Base-by-base conservation (phyloP, 2,797 vertebrate species). In the Eulemur mongoz region DNA sequence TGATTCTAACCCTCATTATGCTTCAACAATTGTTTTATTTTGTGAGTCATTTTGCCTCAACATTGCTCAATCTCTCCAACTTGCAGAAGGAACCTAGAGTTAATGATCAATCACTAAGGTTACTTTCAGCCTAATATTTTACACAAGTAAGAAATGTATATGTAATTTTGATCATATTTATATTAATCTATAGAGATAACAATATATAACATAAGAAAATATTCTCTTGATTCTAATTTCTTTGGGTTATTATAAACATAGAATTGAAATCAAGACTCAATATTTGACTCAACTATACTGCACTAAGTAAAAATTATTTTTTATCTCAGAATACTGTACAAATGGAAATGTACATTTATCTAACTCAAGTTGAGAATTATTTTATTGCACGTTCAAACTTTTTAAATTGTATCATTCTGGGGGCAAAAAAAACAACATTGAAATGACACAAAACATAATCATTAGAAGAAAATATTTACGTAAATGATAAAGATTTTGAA, bases 401-500 rank as follows among this genome's bases (percentile, higher is more conserved):
- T 32, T 48, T 45, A 48, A 89, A 4, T 38, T 57, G 1, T 69
- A 45, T 52, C 12, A 89, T 43, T 90, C 59, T 6, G 65, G n/a
- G 14, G n/a, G 40, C 12, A 50, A 86, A 81, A 72, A 61, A 79
- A 91, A 88, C 3, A 48, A 65, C 20, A 83, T 8, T 63, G 10
- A 84, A 80, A 69, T 78, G 10, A 67, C 32, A 72, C 22, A 12
- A 0, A 69, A 4, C 8, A 78, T 67, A 93, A 70, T 81, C 3
- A 84, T 81, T 96, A 72, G 38, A 72, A 95, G 67, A 18, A 94
- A 89, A 48, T 80, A 65, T 65, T 95, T 88, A 45, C 5, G 27
- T 40, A 90, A 85, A 70, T 88, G 78, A 88, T 67, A 20, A 7
- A 35, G 2, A 87, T 73, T 83, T 88, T 52, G 7, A 76, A 92